Evolutionary conservation across 2,113 vertebrate species (phyloP).

Genomic region (Asarcornis scutulata): DNA sequence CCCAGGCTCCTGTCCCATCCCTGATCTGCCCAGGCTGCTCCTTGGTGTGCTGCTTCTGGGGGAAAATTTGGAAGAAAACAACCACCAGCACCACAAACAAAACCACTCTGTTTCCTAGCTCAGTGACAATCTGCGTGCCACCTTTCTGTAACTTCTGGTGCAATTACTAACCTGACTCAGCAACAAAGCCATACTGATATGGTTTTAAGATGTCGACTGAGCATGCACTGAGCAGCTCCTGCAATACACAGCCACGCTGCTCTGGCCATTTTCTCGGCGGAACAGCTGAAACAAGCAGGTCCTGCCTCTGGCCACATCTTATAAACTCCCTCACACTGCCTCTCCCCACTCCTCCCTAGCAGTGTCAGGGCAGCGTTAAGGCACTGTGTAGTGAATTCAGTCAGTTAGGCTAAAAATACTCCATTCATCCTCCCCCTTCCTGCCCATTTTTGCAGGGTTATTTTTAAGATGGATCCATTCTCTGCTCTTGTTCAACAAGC

Average conservation of each 20-base stretch:
- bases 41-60: not conserved
- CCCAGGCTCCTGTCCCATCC: not conserved
- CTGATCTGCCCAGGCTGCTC: not conserved
- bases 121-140: not conserved
- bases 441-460: not conserved
- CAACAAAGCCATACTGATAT: not conserved
- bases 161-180: not conserved
- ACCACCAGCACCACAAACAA: too few relatives aligned
- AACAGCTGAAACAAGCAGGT: not conserved
- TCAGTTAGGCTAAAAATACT: not conserved
- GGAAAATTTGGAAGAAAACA: not conserved
- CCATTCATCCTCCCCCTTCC: not conserved
- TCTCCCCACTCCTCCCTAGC: not conserved
- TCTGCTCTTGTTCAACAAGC: not conserved
- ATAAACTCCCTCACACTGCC: not conserved
- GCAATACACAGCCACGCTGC: not conserved
- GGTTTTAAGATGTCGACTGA: not conserved
- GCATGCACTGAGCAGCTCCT: fast-evolving
- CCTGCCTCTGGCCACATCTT: not conserved
- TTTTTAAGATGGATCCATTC: not conserved
- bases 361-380: not conserved
- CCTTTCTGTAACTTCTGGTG: not conserved
- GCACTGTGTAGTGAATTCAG: fast-evolving
- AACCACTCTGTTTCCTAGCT: not conserved
- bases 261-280: not conserved